These are phyloP conservation scores for Malurus splendens DNA, from an alignment of 2,797 vertebrate species.

Conservation along the genomic window DNA sequence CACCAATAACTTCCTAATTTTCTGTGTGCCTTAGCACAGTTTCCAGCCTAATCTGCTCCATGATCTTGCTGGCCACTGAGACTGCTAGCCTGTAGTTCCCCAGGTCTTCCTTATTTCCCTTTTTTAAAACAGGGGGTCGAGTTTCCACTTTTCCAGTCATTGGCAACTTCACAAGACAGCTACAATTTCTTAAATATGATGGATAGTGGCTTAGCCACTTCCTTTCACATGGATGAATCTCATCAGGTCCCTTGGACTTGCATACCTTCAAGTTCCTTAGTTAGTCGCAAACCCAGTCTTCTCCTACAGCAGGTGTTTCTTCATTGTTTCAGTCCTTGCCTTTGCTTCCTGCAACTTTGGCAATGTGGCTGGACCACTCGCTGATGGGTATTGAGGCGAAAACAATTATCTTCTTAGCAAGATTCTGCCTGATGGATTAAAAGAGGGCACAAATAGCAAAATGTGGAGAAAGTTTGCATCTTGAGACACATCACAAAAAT, in stretches of 20 bases:
- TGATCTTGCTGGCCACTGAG: background rate
- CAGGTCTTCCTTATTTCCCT: background rate
- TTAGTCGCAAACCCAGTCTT: background rate
- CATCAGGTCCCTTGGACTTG: background rate
- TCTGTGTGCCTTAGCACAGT: background rate
- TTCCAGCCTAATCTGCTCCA: background rate
- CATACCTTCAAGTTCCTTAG: background rate
- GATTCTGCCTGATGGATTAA: background rate
- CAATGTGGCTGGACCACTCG: background rate
- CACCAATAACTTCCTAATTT: background rate
- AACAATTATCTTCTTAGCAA: background rate
- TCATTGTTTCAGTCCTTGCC: background rate
- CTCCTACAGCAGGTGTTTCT: background rate
- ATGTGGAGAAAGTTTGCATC: background rate
- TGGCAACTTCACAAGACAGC: background rate
- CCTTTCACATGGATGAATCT: background rate
- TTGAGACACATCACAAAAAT: background rate
- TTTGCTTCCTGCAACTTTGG: background rate
- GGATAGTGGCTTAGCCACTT: background rate
- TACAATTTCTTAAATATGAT: background rate
- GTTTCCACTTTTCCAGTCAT: background rate
- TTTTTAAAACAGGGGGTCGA: background rate
- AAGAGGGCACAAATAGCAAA: background rate
- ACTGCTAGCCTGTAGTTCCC: background rate
- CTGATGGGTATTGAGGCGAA: background rate